Evolutionary conservation across 2,888 invertebrate species (phyloP).

Genomic region (Scaptomyza flava): DNA sequence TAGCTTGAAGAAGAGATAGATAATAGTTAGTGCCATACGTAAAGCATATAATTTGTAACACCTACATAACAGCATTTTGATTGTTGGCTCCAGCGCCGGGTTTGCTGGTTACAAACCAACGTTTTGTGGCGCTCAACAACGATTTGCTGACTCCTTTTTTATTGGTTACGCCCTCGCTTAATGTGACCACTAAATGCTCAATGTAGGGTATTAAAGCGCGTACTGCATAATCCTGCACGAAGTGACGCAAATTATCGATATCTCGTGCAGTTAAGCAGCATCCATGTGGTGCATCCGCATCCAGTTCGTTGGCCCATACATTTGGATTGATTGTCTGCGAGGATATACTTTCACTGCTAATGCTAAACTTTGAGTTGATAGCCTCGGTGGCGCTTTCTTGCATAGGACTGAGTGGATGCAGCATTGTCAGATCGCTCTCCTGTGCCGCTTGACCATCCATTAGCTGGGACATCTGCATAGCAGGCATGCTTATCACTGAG

Average conservation of each 20-base stretch:
- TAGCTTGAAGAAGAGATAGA: slow-evolving; percentile 86
- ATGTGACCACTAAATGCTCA: slow-evolving; percentile 92
- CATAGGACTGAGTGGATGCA: slow-evolving; percentile 91
- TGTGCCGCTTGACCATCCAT: slow-evolving; percentile 61
- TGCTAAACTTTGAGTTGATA: slow-evolving; percentile 84
- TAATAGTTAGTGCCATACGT: not conserved
- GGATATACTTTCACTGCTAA: slow-evolving; percentile 87
- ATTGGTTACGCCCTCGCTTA: slow-evolving; percentile 92
- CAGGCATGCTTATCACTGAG: slow-evolving; percentile 82
- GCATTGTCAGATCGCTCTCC: slow-evolving; percentile 83
- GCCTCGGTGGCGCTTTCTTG: slow-evolving; percentile 87
- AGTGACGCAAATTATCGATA: slow-evolving; percentile 92
- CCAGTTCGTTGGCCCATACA: slow-evolving; percentile 86
- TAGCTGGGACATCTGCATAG: slow-evolving; percentile 80
- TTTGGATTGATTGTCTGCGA: slow-evolving; percentile 85
- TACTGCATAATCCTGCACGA: slow-evolving; percentile 94
- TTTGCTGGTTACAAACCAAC: slow-evolving; percentile 97
- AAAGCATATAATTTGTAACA: slow-evolving; percentile 50
- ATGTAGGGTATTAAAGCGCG: slow-evolving; percentile 95
- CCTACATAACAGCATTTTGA: slow-evolving; percentile 93
- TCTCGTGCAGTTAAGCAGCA: slow-evolving; percentile 92
- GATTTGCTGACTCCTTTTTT: slow-evolving; percentile 97
- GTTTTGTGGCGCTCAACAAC: slow-evolving; percentile 95
- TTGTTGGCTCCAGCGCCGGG: slow-evolving; percentile 89
- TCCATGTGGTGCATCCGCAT: slow-evolving; percentile 87